Evolutionary conservation across 2,797 vertebrate genomes (phyloP), one percentile per base, ranked within the genome.

Genomic region (Octomys mimax): DNA sequence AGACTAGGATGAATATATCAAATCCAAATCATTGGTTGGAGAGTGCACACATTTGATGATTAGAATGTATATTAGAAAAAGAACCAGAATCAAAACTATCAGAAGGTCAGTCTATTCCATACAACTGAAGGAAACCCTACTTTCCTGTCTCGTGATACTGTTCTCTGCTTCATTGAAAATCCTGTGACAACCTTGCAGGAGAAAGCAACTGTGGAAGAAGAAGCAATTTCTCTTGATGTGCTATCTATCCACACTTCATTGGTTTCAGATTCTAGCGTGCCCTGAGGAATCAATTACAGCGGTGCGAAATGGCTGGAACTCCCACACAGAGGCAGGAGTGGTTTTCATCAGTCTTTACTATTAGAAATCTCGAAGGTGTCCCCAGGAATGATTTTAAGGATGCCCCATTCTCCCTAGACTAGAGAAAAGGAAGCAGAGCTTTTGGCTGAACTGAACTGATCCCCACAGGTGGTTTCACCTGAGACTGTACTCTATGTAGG

Each of bases 161-260:
- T 92, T 79, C 87, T 91, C 16, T 4, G 61, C 54, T 79, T 91
- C 33, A 88, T 59, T 73, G 78, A 85, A 73, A 91, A 83, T 54
- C 33, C 39, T 33, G 2, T 79, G 68, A 78, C 22, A 70, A 33
- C 87, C 75, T 91, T 89, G 77, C 64, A 24, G 59, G 33, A 92
- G 52, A 22, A 84, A 93, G 61, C 61, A 84, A 84, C 78, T 95
- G 71, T 57, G 61, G 28, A 71, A 49, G 75, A 89, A 87, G 92
- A 59, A 84, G 90, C 71, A 88, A 54, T 95, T 96, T 94, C 91
- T 94, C 73, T 42, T 94, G 78, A 83, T 68, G 92, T 94, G 62
- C 62, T 85, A 4, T 83, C 68, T 92, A 84, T n/a, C 70, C 82
- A 81, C 66, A 79, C 57, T 59, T 87, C 96, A 87, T 49, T 86